phyloP scores from a whole-genome alignment of 2,797 vertebrate genomes.

The Argya squamiceps region DNA sequence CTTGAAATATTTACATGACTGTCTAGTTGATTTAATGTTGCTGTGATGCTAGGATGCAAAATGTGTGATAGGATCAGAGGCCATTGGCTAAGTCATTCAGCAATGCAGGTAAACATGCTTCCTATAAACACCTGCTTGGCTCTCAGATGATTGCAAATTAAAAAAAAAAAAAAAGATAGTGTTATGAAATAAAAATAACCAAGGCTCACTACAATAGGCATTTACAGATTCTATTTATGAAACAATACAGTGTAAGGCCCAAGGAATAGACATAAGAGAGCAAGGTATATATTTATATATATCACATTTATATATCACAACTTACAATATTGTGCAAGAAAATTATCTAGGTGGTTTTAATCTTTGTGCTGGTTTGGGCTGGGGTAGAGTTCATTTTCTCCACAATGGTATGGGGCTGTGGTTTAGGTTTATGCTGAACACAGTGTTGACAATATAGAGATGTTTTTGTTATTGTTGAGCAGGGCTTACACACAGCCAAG shows the following conservation, averaged over 20 bases:
- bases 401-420: not conserved
- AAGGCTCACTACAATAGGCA: not conserved
- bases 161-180: too few relatives aligned
- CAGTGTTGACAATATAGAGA: not conserved
- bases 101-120: not conserved
- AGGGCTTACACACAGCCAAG: not conserved
- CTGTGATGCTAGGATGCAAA: not conserved
- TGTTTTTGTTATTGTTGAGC: not conserved
- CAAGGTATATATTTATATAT: not conserved
- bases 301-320: not conserved
- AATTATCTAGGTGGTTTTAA: not conserved
- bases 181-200: slow-evolving; percentile 19
- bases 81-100: not conserved
- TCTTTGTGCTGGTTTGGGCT: not conserved
- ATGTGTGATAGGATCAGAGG: not conserved
- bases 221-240: not conserved
- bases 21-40: not conserved
- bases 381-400: not conserved
- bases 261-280: not conserved
- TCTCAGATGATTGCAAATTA: not conserved
- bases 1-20: not conserved
- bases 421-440: not conserved
- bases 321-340: not conserved
- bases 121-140: not conserved
- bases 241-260: not conserved